phyloP scores from a whole-genome alignment of 1,140 invertebrate genomes.

The Eumaeus atala region DNA sequence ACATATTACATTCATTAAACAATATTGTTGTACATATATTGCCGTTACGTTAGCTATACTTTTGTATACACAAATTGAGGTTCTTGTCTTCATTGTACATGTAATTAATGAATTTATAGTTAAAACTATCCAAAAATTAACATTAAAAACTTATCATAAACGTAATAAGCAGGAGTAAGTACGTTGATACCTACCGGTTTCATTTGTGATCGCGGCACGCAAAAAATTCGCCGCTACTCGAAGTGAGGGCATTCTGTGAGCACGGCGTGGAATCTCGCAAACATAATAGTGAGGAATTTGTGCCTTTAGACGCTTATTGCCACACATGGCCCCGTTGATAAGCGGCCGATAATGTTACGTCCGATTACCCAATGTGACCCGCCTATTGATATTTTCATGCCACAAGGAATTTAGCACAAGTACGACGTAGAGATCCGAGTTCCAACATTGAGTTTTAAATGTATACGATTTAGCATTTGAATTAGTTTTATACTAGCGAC shows the following conservation, averaged over 20 bases:
- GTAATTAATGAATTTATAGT: too few relatives aligned
- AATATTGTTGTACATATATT: too few relatives aligned
- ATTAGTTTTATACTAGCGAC: too few relatives aligned
- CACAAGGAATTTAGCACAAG: background rate
- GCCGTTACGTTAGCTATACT: too few relatives aligned
- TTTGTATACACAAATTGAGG: too few relatives aligned
- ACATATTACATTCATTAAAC: too few relatives aligned
- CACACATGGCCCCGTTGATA: constrained; percentile 53
- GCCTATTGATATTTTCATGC: constrained; percentile 6
- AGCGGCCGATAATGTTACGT: constrained; percentile 52
- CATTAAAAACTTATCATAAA: constrained; percentile 12
- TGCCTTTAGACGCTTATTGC: constrained; percentile 32
- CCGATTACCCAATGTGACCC: constrained; percentile 66
- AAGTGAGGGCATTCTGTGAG: constrained; percentile 38
- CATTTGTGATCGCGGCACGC: constrained; percentile 51
- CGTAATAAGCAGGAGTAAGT: constrained; percentile 37
- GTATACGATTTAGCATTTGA: too few relatives aligned
- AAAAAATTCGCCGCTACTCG: constrained; percentile 65
- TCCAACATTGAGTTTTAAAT: background rate
- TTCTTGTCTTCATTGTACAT: too few relatives aligned
- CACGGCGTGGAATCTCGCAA: constrained; percentile 51
- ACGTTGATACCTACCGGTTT: constrained; percentile 56
- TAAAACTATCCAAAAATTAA: too few relatives aligned
- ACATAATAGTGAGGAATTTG: constrained; percentile 62
- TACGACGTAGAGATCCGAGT: background rate